These are phyloP conservation scores for Acanthisitta chloris DNA, from an alignment of 2,113 vertebrate genomes.

Conservation along the genomic window DNA sequence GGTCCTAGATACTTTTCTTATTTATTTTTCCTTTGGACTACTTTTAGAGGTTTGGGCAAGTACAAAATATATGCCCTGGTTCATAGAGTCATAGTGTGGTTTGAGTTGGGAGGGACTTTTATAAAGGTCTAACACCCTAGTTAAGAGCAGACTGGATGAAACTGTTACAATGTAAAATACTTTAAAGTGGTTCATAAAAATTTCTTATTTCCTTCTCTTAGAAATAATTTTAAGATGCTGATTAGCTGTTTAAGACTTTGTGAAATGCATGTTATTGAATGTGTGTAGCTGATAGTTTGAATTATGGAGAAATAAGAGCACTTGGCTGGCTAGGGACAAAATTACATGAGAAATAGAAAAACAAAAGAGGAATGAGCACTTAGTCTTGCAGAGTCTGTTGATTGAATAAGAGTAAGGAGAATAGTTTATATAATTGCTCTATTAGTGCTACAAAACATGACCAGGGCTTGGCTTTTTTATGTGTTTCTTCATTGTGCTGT, in stretches of 20 bases:
- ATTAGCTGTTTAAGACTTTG: neutral
- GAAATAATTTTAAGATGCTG: neutral
- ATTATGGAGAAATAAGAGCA: neutral
- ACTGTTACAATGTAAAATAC: neutral
- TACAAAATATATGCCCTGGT: neutral
- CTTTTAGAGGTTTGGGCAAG: neutral
- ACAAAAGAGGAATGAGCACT: neutral
- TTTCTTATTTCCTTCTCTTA: neutral
- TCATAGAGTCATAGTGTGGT: neutral
- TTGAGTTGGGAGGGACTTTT: neutral
- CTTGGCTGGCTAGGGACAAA: neutral
- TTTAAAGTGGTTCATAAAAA: neutral
- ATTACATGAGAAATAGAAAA: neutral
- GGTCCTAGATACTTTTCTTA: neutral
- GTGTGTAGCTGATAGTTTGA: neutral
- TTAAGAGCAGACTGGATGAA: neutral
- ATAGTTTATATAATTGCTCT: constrained; percentile 26
- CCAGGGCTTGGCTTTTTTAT: neutral
- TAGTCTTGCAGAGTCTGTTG: neutral
- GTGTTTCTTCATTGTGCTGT: neutral
- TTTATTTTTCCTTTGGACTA: neutral
- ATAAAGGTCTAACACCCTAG: neutral
- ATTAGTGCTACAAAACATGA: neutral
- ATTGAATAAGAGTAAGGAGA: neutral
- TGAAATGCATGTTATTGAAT: neutral